Percentiles rank a stretch among this genome's conserved stretches.
phyloP scores from a whole-genome alignment of 2,113 vertebrate species.

The Bubo blakistoni region DNA sequence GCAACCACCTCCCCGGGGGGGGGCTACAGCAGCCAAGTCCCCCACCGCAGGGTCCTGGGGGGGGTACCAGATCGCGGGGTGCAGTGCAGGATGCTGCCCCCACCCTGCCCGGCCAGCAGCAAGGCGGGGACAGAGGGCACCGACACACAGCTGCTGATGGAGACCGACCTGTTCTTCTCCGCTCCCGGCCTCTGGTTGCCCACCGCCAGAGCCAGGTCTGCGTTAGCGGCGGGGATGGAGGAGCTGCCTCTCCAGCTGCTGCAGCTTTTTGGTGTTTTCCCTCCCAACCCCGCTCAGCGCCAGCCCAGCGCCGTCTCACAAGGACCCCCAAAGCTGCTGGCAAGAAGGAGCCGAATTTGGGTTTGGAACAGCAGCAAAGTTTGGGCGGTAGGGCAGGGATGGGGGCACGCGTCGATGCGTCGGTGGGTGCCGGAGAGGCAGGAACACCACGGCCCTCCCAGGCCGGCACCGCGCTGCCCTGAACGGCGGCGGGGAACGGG shows the following conservation, averaged over 20 bases:
- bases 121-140: not conserved
- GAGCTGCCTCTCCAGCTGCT: not conserved
- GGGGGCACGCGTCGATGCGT: accelerated
- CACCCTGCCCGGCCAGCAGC: not conserved
- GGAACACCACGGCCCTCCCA: not conserved
- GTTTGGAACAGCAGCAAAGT: not conserved
- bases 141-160: accelerated
- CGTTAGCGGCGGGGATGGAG: not conserved
- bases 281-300: not conserved
- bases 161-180: not conserved
- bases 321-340: accelerated
- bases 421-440: accelerated
- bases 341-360: not conserved
- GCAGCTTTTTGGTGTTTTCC: not conserved
- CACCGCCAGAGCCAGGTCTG: not conserved
- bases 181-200: not conserved
- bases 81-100: not conserved
- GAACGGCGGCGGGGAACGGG: accelerated
- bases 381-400: accelerated
- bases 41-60: not conserved
- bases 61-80: not conserved
- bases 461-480: not conserved
- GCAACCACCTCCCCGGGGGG: no score
- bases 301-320: accelerated
- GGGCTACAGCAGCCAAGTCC: not conserved